A percentile compares a stretch with the other conserved stretches of the same genome.
Conservation (phyloP, 2,888 invertebrate genomes). For the Hydroisotoma schaefferi region DNA sequence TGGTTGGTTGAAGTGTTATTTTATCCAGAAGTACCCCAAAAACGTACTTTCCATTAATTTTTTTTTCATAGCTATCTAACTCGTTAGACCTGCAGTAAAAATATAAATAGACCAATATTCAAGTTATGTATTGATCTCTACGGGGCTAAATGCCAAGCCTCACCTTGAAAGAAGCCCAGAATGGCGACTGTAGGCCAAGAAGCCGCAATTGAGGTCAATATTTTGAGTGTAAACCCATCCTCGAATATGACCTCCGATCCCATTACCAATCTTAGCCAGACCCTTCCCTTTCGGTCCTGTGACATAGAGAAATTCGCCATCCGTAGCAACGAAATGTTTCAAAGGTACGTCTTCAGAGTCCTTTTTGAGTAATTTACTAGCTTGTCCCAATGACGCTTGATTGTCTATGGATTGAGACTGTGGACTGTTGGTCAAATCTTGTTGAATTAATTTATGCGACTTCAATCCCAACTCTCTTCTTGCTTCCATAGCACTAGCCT, state of each 20-base stretch:
- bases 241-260: slow-evolving; percentile 51
- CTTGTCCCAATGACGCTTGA: not conserved
- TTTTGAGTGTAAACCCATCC: slow-evolving; percentile 46
- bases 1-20: slow-evolving; percentile 11
- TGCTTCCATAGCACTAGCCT: not conserved
- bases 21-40: slow-evolving; percentile 12
- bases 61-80: slow-evolving; percentile 11
- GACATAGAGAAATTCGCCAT: slow-evolving; percentile 52
- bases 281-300: slow-evolving; percentile 51
- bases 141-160: too few species aligned
- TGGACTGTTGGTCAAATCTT: not conserved
- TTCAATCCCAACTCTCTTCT: slow-evolving; percentile 5
- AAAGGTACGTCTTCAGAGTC: slow-evolving; percentile 44
- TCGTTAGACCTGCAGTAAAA: slow-evolving; percentile 7
- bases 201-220: slow-evolving; percentile 10
- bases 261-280: slow-evolving; percentile 52
- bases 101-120: too few species aligned
- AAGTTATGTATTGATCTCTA: too few species aligned
- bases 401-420: not conserved
- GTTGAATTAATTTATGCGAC: not conserved
- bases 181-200: slow-evolving; percentile 10
- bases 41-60: slow-evolving; percentile 1
- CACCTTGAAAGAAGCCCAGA: not conserved
- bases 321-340: slow-evolving; percentile 50
- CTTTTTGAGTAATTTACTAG: not conserved